Base-by-base conservation (phyloP, 2,888 invertebrate species). In the Limnephilus lunatus region DNA sequence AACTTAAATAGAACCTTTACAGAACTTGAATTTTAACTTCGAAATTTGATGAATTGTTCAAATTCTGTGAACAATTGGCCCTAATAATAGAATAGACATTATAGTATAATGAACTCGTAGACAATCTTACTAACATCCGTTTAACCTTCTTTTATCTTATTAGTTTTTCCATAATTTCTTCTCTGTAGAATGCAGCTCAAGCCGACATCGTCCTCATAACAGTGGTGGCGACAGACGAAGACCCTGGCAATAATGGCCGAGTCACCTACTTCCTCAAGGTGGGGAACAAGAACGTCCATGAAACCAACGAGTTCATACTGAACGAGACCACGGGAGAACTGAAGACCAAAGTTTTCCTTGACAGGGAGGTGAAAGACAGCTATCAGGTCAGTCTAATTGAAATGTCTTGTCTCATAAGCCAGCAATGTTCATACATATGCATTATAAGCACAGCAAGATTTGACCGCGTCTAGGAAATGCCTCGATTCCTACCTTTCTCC, bases 211-310 rank as follows among this genome's bases (percentile, higher is more conserved):
- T 98, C 5, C 97, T 99, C 93, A 97, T 98, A 94, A 98, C 98
- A 1, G 97, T 99, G 0, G 97, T 97, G 94, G 99, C 99, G 0
- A 96, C 96, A 0, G 99, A 99, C 94, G 97, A 97, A 94, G 99
- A 99, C 94, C 96, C 97, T 0, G 98, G 98, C 1, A 98, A 98
- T 94, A 98, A 98, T 95, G 99, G 99, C 0, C 96, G 97, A 90
- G 96, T 99, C 0, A 98, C 98, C 1, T 99, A 99, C 95, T 98
- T 97, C 95, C 95, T 98, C 92, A 98, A 98, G 95, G 97, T 98
- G 82, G 97, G 97, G 94, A 97, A 98, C 94, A 96, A 97, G 94
- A 98, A 98, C 94, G 97, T 98, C 0, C 97, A 97, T 93, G 97
- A 98, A 95, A 99, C 98, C 0, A 96, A 97, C 15, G 98, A 98